Conservation (phyloP, 2,113 vertebrate species). For the Bos taurus region ARS-UCD2.0 NC_037348.1:40641501-40642000, state of each 20-base stretch:
- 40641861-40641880: neutral
- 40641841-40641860: neutral
- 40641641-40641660: neutral
- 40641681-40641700: neutral
- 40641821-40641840: neutral
- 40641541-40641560: neutral
- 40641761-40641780: neutral
- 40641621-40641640: slow-evolving; percentile 42
- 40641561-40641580: slow-evolving; percentile 8
- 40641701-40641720: neutral
- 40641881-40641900: neutral
- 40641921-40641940: no score
- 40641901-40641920: neutral
- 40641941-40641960: no score
- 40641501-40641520: neutral
- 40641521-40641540: neutral
- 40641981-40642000: no score
- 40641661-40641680: slow-evolving; percentile 27
- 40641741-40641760: neutral
- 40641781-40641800: slow-evolving; percentile 19
- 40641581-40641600: slow-evolving; percentile 33
- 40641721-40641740: slow-evolving; percentile 11
- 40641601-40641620: slow-evolving; percentile 35
- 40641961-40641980: no score
- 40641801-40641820: neutral